These are phyloP conservation scores for Rhyacophila evoluta DNA, from an alignment of 2,888 invertebrate species.

Conservation along the genomic window DNA sequence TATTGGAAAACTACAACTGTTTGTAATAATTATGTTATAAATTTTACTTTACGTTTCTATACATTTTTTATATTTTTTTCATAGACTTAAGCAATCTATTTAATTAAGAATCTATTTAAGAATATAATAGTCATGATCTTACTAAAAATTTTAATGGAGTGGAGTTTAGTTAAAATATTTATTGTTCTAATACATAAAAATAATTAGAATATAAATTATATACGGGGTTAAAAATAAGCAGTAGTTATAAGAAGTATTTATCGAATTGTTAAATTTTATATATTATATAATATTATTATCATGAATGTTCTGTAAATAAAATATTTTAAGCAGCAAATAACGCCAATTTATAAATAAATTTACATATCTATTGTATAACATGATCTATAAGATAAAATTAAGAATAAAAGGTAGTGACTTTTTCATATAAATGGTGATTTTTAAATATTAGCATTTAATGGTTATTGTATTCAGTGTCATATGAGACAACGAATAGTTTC, in stretches of 20 bases:
- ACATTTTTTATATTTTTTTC: no score
- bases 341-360: conserved; percentile 36
- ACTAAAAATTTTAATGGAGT: no score
- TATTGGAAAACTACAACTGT: conserved; percentile 3
- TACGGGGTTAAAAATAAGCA: not conserved
- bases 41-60: no score
- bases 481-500: conserved; percentile 28
- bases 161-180: no score
- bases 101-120: no score
- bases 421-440: not conserved
- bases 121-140: no score
- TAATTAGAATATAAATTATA: conserved; percentile 6
- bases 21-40: conserved; percentile 23
- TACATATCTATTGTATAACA: conserved; percentile 23
- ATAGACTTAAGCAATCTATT: no score
- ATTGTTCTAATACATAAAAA: not conserved
- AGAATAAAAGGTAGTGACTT: not conserved
- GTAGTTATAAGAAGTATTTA: conserved; percentile 23
- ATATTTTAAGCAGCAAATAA: conserved; percentile 17
- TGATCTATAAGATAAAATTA: not conserved
- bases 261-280: conserved; percentile 28
- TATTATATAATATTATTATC: not conserved
- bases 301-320: conserved; percentile 25
- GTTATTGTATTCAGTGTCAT: not conserved
- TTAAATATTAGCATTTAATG: not conserved